Evolutionary conservation across 2,888 invertebrate genomes (phyloP), one percentile per base, ranked within the genome.

Genomic region (Diarsia dahlii): DNA sequence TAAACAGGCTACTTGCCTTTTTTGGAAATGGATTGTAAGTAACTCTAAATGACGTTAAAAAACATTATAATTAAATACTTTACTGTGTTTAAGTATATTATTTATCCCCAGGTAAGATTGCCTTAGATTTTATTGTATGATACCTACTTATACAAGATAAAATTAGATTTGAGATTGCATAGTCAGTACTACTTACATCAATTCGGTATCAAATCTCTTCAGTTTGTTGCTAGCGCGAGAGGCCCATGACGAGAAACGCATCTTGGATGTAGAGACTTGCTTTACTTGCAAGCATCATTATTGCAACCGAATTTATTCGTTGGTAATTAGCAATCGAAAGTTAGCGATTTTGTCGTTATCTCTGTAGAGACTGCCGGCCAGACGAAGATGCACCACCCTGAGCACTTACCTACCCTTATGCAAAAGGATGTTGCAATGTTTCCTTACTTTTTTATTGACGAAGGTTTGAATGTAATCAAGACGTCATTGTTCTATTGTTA

Each of bases 401-500:
- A 48, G 5, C 48, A n/a, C 20, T 13, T 52, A 45, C 20, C 23
- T 67, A 12, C 60, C 18, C 46, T 34, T 74, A 45, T 13, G 20
- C 39, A 62, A 48, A 74, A 56, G 6, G 39, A 28, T 9, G 50
- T 64, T 71, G 8, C n/a, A 58, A 20, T 34, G 28, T 28, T 15
- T 9, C 13, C 3, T 46, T 72, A 34, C n/a, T 58, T 50, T 58
- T 63, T 28, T 8, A 70, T 6, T 71, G 67, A 81, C 56, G 65
- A 54, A 73, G 20, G n/a, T 54, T 70, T 76, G 54, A 68, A 81
- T 77, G 56, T 82, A 87, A 84, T 79, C 84, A 84, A 85, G 82
- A 81, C 76, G 71, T 75, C 71, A 87, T 81, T 80, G 77, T 81
- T 76, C 69, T 65, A 74, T 71, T 84, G 76, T 87, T 91, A 91